A percentile compares a stretch with the other conserved stretches of the same genome.
Conservation (phyloP, 2,888 invertebrate genomes). For the Tipula vernalis region DNA sequence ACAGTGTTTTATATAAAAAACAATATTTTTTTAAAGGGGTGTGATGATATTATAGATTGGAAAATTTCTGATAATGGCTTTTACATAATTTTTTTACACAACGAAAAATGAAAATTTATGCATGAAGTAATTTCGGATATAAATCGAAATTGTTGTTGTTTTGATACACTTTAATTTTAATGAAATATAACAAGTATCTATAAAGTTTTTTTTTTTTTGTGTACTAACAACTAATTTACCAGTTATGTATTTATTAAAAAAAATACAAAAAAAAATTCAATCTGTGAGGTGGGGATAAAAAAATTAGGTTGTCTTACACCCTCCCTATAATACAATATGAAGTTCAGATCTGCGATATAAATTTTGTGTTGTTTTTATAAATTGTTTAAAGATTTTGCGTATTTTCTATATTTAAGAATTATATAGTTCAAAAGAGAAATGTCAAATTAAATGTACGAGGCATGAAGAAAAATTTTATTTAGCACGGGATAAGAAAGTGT, state of each 20-base stretch:
- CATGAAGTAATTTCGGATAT: background rate
- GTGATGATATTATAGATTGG: background rate
- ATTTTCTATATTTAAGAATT: background rate
- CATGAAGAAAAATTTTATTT: background rate
- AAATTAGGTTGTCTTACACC: background rate
- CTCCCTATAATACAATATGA: background rate
- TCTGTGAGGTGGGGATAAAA: background rate
- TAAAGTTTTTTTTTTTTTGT: background rate
- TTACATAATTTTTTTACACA: background rate
- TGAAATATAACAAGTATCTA: background rate
- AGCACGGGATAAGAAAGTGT: background rate
- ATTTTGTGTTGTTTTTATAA: background rate
- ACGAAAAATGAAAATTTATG: background rate
- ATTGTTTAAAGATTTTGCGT: background rate
- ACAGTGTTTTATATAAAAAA: background rate
- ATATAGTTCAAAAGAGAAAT: background rate
- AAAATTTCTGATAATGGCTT: background rate
- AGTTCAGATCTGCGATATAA: background rate
- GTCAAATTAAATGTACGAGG: background rate
- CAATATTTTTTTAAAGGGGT: background rate
- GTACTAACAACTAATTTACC: background rate
- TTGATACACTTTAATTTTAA: background rate
- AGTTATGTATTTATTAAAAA: background rate
- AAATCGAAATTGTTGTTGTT: background rate
- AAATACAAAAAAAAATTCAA: no score